These are phyloP conservation scores for Cyrtorhinus lividipennis DNA, from an alignment of 1,140 invertebrate genomes.

Conservation along the genomic window DNA sequence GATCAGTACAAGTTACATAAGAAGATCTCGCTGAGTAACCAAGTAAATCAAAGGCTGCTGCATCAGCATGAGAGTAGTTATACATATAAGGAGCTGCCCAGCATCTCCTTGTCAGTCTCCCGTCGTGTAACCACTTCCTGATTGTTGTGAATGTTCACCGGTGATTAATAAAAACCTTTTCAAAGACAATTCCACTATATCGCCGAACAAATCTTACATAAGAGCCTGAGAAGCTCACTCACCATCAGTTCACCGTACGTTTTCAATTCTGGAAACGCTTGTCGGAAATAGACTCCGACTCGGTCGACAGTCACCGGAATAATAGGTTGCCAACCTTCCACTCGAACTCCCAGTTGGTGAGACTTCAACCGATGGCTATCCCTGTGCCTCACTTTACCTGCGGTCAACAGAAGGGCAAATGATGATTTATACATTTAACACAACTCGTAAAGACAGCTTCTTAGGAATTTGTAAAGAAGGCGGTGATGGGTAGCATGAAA, in stretches of 20 bases:
- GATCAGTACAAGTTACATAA: too few species aligned
- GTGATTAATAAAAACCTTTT: too few species aligned
- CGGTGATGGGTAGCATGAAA: not conserved
- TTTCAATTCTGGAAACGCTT: conserved; percentile 41
- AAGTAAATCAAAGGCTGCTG: too few species aligned
- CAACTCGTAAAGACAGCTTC: not conserved
- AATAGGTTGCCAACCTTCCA: conserved; percentile 79
- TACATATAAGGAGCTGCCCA: too few species aligned
- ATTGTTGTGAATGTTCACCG: too few species aligned
- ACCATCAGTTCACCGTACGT: conserved; percentile 4
- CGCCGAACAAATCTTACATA: not conserved
- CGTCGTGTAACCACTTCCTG: too few species aligned
- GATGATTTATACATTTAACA: too few species aligned
- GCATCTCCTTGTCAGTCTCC: too few species aligned
- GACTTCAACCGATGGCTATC: conserved; percentile 63
- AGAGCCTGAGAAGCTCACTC: too few species aligned
- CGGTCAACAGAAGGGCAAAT: conserved; percentile 12
- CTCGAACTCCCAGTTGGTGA: conserved; percentile 73
- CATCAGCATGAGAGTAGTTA: too few species aligned
- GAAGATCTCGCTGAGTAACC: too few species aligned
- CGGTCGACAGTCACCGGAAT: conserved; percentile 85
- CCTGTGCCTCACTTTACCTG: conserved; percentile 52
- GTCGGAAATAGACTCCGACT: conserved; percentile 84
- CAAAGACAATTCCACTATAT: too few species aligned
- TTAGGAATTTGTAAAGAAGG: not conserved